Evolutionary conservation across 1,140 invertebrate genomes (phyloP).

Genomic region (Drosophila nebulosa): DNA sequence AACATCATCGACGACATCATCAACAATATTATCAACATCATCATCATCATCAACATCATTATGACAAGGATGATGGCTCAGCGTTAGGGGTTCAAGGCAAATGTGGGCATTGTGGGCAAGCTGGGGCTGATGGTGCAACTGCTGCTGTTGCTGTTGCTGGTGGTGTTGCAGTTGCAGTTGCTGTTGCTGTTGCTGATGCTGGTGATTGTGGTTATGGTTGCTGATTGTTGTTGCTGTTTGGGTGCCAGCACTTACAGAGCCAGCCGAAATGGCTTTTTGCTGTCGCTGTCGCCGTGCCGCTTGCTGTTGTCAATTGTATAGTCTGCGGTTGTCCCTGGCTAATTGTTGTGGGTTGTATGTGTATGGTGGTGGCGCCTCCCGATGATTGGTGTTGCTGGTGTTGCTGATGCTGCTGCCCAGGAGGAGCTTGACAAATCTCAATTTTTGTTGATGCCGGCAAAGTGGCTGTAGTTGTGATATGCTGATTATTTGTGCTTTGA

Average conservation of each 20-base stretch:
- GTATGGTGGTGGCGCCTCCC: slow-evolving; percentile 39
- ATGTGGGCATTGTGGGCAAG: slow-evolving; percentile 85
- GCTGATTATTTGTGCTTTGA: slow-evolving; percentile 78
- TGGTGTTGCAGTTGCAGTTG: not conserved
- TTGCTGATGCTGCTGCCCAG: slow-evolving; percentile 3
- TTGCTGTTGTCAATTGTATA: slow-evolving; percentile 61
- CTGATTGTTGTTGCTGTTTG: not conserved
- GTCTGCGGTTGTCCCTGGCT: slow-evolving; percentile 55
- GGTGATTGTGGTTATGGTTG: not conserved
- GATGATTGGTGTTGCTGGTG: slow-evolving; percentile 23
- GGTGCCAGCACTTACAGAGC: not conserved
- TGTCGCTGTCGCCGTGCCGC: slow-evolving; percentile 65
- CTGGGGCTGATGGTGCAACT: slow-evolving; percentile 80
- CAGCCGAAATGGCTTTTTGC: slow-evolving; percentile 67
- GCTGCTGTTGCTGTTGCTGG: slow-evolving; percentile 64
- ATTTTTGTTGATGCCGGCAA: slow-evolving; percentile 79
- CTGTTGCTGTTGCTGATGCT: not conserved
- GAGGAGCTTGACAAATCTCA: slow-evolving; percentile 70
- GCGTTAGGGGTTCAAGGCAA: slow-evolving; percentile 86
- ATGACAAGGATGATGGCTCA: slow-evolving; percentile 68
- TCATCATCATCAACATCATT: slow-evolving; percentile 61
- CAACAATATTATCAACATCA: slow-evolving; percentile 83
- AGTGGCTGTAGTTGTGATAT: slow-evolving; percentile 76
- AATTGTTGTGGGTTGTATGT: slow-evolving; percentile 43
- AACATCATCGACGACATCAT: slow-evolving; percentile 14